phyloP scores from a whole-genome alignment of 2,113 vertebrate species.

The Pteruthius melanotis region DNA sequence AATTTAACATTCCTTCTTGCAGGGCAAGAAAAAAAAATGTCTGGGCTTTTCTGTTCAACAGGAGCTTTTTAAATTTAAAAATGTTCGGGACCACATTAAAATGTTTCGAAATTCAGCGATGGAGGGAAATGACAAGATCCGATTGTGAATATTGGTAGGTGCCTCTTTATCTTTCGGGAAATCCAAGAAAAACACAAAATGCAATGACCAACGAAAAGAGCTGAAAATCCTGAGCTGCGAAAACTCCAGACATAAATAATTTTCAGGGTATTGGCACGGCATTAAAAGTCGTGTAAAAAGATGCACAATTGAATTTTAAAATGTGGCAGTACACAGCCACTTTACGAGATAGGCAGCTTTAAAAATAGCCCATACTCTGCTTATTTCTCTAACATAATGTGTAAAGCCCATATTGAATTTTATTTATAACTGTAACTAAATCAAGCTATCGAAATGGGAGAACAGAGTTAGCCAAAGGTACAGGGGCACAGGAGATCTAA shows the following conservation, averaged over 20 bases:
- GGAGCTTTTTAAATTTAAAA: background rate
- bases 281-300: background rate
- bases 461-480: background rate
- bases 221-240: background rate
- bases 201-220: background rate
- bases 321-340: too few species aligned
- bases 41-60: background rate
- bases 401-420: rapidly evolving
- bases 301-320: background rate
- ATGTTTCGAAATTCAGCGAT: background rate
- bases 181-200: background rate
- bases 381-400: background rate
- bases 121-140: background rate
- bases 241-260: background rate
- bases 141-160: background rate
- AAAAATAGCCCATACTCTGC: background rate
- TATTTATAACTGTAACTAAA: background rate
- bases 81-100: background rate
- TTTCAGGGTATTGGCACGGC: background rate
- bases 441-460: background rate
- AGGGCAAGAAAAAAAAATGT: background rate
- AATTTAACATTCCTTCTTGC: background rate
- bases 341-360: background rate
- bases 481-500: background rate
- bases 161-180: background rate